Evolutionary conservation across 2,888 invertebrate genomes (phyloP).

Genomic region (Aspidiotus destructor): DNA sequence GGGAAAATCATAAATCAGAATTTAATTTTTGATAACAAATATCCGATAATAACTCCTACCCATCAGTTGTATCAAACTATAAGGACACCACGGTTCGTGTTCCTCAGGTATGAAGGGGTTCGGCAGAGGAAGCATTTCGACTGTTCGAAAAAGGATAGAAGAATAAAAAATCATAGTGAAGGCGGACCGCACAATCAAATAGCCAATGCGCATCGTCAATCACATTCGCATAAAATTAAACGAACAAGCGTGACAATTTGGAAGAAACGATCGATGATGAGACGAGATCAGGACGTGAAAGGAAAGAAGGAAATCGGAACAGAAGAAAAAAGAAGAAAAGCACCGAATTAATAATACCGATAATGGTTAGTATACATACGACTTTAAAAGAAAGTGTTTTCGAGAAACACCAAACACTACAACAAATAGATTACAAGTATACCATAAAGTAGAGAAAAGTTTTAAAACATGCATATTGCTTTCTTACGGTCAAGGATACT

Average conservation of each 20-base stretch:
- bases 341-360: slow-evolving; percentile 3
- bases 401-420: too few relatives aligned
- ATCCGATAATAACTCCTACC: slow-evolving; percentile 27
- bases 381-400: not conserved
- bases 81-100: slow-evolving; percentile 83
- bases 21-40: not conserved
- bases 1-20: too few relatives aligned
- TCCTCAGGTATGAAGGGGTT: slow-evolving; percentile 78
- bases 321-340: not conserved
- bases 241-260: slow-evolving; percentile 25
- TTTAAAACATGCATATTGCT: too few relatives aligned
- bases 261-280: not conserved
- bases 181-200: slow-evolving; percentile 7
- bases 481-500: too few relatives aligned
- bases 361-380: slow-evolving; percentile 25
- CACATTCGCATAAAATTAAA: slow-evolving; percentile 5
- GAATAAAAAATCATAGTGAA: slow-evolving; percentile 11
- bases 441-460: too few relatives aligned
- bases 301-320: not conserved
- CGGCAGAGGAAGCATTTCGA: slow-evolving; percentile 58
- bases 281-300: not conserved
- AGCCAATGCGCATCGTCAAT: slow-evolving; percentile 12
- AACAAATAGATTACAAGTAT: too few relatives aligned
- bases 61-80: slow-evolving; percentile 46
- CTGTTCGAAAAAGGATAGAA: slow-evolving; percentile 34